phyloP scores from a whole-genome alignment of 2,888 invertebrate genomes.

The Leucophenga maculata region DNA sequence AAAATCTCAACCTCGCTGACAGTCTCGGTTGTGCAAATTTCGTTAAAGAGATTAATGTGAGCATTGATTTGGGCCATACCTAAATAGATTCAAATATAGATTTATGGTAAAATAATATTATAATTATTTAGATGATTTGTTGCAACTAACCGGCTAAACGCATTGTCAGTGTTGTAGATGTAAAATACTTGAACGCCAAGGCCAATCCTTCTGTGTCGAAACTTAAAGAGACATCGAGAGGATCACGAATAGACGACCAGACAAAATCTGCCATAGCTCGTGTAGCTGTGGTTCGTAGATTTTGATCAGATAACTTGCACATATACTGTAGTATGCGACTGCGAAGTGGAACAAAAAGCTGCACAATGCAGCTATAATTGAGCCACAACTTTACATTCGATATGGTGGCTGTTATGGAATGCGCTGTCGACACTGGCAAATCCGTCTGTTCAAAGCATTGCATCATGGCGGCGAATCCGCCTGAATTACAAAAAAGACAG shows the following conservation, averaged over 20 bases:
- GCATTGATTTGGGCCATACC: constrained; percentile 93
- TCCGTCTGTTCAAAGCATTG: constrained; percentile 87
- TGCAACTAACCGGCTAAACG: constrained; percentile 81
- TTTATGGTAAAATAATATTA: background rate
- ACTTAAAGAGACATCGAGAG: constrained; percentile 86
- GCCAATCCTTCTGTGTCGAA: constrained; percentile 92
- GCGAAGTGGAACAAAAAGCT: constrained; percentile 89
- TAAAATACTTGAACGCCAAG: constrained; percentile 96
- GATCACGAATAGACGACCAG: constrained; percentile 96
- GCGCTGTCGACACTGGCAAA: constrained; percentile 89
- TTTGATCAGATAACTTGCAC: constrained; percentile 94
- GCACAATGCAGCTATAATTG: constrained; percentile 90
- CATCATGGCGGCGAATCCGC: constrained; percentile 90
- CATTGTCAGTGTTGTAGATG: constrained; percentile 94
- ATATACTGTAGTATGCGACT: constrained; percentile 91
- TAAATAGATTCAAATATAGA: constrained; percentile 32
- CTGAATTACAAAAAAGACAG: constrained; percentile 92
- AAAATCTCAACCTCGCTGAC: constrained; percentile 88
- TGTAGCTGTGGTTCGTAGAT: constrained; percentile 88
- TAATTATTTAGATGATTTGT: constrained; percentile 1
- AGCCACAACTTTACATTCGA: constrained; percentile 95
- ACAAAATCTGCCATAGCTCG: constrained; percentile 96
- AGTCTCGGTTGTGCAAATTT: constrained; percentile 90
- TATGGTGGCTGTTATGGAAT: constrained; percentile 91
- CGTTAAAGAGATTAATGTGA: constrained; percentile 92